Evolutionary conservation across 2,888 invertebrate genomes (phyloP).

Genomic region (Fragum fragum): DNA sequence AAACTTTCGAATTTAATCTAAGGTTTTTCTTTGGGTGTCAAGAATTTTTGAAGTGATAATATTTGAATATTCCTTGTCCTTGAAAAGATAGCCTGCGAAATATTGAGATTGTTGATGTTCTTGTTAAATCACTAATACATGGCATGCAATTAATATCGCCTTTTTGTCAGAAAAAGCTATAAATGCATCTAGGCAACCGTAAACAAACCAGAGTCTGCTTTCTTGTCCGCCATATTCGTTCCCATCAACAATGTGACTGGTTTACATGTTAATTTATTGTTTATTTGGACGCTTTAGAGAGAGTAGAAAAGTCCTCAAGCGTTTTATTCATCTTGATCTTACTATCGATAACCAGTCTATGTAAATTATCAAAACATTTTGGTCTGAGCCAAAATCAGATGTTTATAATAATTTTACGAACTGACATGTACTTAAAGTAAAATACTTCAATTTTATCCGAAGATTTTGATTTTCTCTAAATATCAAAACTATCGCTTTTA

Average conservation of each 20-base stretch:
- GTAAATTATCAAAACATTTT: slow-evolving; percentile 12
- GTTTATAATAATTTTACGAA: not conserved
- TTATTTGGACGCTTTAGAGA: not conserved
- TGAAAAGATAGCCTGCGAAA: too few relatives aligned
- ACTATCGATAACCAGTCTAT: slow-evolving; percentile 28
- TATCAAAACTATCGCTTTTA: too few relatives aligned
- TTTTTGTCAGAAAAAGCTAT: not conserved
- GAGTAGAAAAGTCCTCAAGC: not conserved
- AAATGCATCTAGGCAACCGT: slow-evolving; percentile 76
- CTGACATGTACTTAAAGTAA: too few relatives aligned
- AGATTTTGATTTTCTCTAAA: too few relatives aligned
- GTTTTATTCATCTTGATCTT: not conserved
- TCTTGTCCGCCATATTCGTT: slow-evolving; percentile 86
- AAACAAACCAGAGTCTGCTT: slow-evolving; percentile 86
- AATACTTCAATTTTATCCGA: too few relatives aligned
- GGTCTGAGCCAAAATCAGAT: not conserved
- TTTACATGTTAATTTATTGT: slow-evolving; percentile 5
- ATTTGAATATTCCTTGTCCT: too few relatives aligned
- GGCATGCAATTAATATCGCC: too few relatives aligned
- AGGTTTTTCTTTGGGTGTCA: too few relatives aligned
- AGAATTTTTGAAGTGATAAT: too few relatives aligned
- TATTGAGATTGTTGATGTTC: too few relatives aligned
- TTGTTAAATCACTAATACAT: too few relatives aligned
- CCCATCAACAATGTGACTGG: slow-evolving; percentile 63
- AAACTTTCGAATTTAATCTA: too few relatives aligned